Percentiles rank a stretch among this genome's conserved stretches.
These are phyloP conservation scores for Anguilla japonica DNA, from an alignment of 2,113 vertebrate genomes.

Conservation along the genomic window DNA sequence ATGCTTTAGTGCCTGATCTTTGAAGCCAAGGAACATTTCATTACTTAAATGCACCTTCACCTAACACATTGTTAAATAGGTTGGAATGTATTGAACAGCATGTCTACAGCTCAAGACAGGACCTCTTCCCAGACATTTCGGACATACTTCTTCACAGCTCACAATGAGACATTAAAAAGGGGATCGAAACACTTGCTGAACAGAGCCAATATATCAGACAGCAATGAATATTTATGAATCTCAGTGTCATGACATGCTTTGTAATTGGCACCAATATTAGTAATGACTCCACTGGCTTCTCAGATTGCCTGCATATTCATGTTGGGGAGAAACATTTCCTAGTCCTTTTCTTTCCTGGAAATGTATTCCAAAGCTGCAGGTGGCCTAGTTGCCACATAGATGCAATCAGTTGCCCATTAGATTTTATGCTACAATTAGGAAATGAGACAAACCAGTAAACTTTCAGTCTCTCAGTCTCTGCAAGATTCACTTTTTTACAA, in stretches of 20 bases:
- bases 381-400: slow-evolving; percentile 66
- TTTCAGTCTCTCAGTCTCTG: neutral
- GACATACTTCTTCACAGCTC: slow-evolving; percentile 74
- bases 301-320: slow-evolving; percentile 76
- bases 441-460: slow-evolving; percentile 1
- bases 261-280: slow-evolving; percentile 84
- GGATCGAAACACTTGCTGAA: slow-evolving; percentile 64
- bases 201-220: slow-evolving; percentile 73
- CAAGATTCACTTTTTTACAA: neutral
- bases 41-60: slow-evolving; percentile 82
- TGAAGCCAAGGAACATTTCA: slow-evolving; percentile 72
- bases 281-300: slow-evolving; percentile 76
- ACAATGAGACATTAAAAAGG: slow-evolving; percentile 77
- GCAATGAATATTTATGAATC: slow-evolving; percentile 80
- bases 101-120: slow-evolving; percentile 68
- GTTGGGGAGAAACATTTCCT: slow-evolving; percentile 73
- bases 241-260: slow-evolving; percentile 78
- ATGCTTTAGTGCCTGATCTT: slow-evolving; percentile 80
- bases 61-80: slow-evolving; percentile 81
- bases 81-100: slow-evolving; percentile 74
- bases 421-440: slow-evolving; percentile 56
- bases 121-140: slow-evolving; percentile 33
- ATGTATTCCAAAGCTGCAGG: slow-evolving; percentile 77
- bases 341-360: slow-evolving; percentile 55
- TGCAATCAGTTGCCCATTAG: slow-evolving; percentile 71